Evolutionary conservation across 1,140 invertebrate species (phyloP).

Genomic region (Aphelenchoides avenae): DNA sequence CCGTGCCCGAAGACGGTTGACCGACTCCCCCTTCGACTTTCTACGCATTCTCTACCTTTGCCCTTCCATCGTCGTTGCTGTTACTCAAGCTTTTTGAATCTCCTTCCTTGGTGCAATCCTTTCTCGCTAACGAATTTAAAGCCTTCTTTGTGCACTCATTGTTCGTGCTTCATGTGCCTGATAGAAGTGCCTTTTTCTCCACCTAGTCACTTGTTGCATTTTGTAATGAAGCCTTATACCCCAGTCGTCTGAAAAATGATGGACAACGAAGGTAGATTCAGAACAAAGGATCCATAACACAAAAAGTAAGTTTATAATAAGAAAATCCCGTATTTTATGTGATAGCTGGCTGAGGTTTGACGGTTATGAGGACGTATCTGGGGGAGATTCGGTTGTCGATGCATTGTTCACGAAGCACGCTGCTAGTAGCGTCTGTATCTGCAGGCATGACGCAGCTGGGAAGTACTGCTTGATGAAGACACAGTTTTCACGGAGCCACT

Average conservation of each 20-base stretch:
- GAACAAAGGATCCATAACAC: too few relatives aligned
- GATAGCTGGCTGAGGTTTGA: too few relatives aligned
- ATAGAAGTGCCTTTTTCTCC: too few relatives aligned
- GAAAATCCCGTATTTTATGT: too few relatives aligned
- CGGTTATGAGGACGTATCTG: too few relatives aligned
- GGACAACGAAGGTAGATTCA: too few relatives aligned
- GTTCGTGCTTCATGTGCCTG: not conserved
- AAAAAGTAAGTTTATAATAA: too few relatives aligned
- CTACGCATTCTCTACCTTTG: not conserved
- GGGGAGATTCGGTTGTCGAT: too few relatives aligned
- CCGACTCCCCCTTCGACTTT: not conserved
- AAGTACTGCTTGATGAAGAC: slow-evolving; percentile 3
- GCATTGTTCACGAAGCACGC: too few relatives aligned
- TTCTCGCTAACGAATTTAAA: not conserved
- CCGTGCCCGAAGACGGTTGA: slow-evolving; percentile 16
- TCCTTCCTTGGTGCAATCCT: not conserved
- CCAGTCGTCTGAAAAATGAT: too few relatives aligned
- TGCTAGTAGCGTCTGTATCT: not conserved
- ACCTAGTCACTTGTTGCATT: too few relatives aligned
- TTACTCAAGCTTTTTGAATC: not conserved
- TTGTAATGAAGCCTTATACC: too few relatives aligned
- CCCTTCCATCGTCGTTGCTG: not conserved
- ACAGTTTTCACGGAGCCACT: slow-evolving; percentile 4
- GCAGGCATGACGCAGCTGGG: slow-evolving; percentile 1
- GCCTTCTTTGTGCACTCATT: not conserved